Evolutionary conservation across 1,140 invertebrate species (phyloP), one percentile per base, ranked within the genome.

Genomic region (Diplogasteroides magnus): DNA sequence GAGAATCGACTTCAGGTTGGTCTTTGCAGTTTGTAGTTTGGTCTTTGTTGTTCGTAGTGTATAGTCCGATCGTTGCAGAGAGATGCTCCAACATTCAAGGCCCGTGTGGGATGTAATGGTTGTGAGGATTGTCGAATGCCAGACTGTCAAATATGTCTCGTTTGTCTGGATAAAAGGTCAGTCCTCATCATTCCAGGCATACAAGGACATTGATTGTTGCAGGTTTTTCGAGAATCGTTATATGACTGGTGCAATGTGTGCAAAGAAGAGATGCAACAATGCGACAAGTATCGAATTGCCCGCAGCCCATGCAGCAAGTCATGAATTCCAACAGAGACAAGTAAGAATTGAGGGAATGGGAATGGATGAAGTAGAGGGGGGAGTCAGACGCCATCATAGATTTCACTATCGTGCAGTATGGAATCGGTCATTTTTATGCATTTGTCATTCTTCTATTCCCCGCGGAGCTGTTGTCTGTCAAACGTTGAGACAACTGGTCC

Each of bases 251-350:
- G 80, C 80, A 25, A 63, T 82, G 68, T 82, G 80, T 60, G 80
- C 80, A 1, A 82, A 82, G 71, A 82, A 82, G 58, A 70, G 80
- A 13, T 82, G 80, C 69, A 82, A 82, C 61, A 82, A 83, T 67
- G 78, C 80, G 2, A 77, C 76, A 23, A 77, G 61, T 26, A 56
- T 82, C 15, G 80, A 82, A 62, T 69, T 82, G 58, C 74, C 74
- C 31, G 61, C 28, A 27, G 31, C 48, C 58, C 27, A 37, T 26
- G 1, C 71, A 62, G 13, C 66, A 68, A 1, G 57, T 3, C 32
- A 66, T 66, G 66, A 68, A 14, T 68, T 56, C 66, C 68, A 66
- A 19, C 59, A 25, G 60, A 68, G 59, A 55, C 61, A 66, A 55
- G 70, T 59, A 48, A 14, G 60, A 64, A 31, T 19, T 14, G 61